Evolutionary conservation across 2,888 invertebrate species (phyloP), one percentile per base, ranked within the genome.

Genomic region (Drosophila parthenogenetica): DNA sequence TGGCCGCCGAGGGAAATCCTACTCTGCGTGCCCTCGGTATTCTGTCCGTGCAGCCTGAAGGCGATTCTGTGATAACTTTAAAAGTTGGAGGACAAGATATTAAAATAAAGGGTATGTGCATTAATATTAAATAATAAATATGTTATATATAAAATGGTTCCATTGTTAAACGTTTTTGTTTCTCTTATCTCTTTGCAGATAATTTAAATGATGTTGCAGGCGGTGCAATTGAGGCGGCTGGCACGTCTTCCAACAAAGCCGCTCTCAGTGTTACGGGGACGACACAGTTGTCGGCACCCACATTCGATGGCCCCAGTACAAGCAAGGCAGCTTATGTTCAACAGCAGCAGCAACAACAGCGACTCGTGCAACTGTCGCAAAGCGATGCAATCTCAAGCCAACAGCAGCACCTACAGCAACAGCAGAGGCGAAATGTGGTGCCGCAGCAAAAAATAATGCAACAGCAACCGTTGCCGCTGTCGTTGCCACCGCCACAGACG

Each of bases 41-140:
- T 87, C 95, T 98, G 73, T 97, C 98, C 84, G 98, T 99, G 90
- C 98, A 99, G 94, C 95, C 98, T 88, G 98, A 96, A 93, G 96
- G 96, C 81, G 97, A 96, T 93, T 96, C 96, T 91, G 96, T 96
- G 90, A 95, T 95, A 89, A 95, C 95, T 80, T 93, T 95, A 82
- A 93, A 95, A 77, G 92, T 95, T 90, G 94, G 94, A 94, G 92
- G 95, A 94, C 96, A 96, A 90, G 96, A 96, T 92, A 94, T 96
- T 81, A 79, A 85, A 62, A 60, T 80, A 80, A 81, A 87, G 79
- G 88, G 90, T 90, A 70, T 54, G 65, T 22, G 0, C 17, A 25
- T 7, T 8, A 42, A 11, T 4, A 8, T 0, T 13, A 19, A 11
- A 49, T 17, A 7, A 5, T 25, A 5, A 7, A 25, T 5, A 29